Percentiles rank a stretch among this genome's conserved stretches.
phyloP scores from a whole-genome alignment of 92 coral and sea anemone genomes.

The Actinostola sp. region DNA sequence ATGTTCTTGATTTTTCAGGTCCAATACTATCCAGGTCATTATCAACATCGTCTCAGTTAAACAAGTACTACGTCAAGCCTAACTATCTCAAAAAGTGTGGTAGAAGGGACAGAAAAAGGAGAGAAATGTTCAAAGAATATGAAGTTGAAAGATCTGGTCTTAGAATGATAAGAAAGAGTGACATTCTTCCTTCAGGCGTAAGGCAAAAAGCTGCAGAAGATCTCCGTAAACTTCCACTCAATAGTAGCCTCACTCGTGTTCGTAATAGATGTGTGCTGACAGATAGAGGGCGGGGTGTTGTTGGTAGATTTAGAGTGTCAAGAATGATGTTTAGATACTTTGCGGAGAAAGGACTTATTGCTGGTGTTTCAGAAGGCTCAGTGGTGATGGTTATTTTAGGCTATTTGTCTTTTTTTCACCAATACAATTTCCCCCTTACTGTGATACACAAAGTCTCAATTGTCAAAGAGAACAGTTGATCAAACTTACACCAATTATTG shows the following conservation, averaged over 20 bases:
- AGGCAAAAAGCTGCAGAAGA: slow-evolving; percentile 92
- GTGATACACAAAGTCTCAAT: too few relatives aligned
- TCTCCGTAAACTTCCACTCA: slow-evolving; percentile 73
- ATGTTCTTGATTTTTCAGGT: slow-evolving; percentile 5
- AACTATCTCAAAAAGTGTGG: slow-evolving; percentile 96
- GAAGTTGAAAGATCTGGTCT: slow-evolving; percentile 83
- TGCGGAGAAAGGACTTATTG: slow-evolving; percentile 91
- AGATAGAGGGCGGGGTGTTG: slow-evolving; percentile 93
- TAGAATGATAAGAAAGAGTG: slow-evolving; percentile 89
- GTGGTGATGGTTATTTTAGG: slow-evolving; percentile 55
- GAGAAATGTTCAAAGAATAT: slow-evolving; percentile 77
- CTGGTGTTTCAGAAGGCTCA: slow-evolving; percentile 91
- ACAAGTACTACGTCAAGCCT: slow-evolving; percentile 88
- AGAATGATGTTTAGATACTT: slow-evolving; percentile 93
- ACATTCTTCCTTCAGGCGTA: slow-evolving; percentile 85
- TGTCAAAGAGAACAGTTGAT: too few relatives aligned
- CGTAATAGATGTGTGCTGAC: slow-evolving; percentile 97
- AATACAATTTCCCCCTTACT: too few relatives aligned
- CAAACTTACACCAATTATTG: too few relatives aligned
- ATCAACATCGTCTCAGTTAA: slow-evolving; percentile 61
- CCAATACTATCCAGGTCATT: slow-evolving; percentile 39
- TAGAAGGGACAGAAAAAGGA: slow-evolving; percentile 89
- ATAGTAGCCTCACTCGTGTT: slow-evolving; percentile 77
- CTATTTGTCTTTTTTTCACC: not conserved
- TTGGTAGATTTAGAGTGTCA: slow-evolving; percentile 90